These are phyloP conservation scores for Eonycteris spelaea DNA, from an alignment of 2,113 vertebrate genomes.

Conservation along the genomic window DNA sequence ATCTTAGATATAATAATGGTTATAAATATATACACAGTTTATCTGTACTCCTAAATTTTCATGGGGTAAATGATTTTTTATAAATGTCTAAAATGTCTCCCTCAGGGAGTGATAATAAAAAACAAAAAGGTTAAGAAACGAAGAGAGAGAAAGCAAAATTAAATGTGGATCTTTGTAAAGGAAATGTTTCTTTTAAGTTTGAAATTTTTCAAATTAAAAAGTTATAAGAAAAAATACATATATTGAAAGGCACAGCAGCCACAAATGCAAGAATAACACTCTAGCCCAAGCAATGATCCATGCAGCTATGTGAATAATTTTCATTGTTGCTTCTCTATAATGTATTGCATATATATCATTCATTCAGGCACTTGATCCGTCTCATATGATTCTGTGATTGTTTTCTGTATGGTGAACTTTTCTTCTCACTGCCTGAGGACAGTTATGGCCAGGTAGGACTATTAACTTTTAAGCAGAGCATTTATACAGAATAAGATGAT, in stretches of 20 bases:
- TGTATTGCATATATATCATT: neutral
- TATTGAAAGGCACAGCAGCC: neutral
- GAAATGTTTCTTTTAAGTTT: neutral
- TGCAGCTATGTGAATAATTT: neutral
- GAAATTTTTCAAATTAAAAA: constrained; percentile 1
- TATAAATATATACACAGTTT: neutral
- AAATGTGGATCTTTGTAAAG: neutral
- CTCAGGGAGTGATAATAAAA: neutral
- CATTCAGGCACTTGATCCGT: neutral
- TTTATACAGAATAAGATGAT: neutral
- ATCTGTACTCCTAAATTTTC: neutral
- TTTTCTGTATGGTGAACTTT: neutral
- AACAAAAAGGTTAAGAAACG: neutral
- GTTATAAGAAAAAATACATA: neutral
- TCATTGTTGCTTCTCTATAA: neutral
- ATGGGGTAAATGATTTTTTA: neutral
- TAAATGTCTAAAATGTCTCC: neutral
- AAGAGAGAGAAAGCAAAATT: neutral
- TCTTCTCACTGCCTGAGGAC: neutral
- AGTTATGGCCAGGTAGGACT: neutral
- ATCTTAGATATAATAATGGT: neutral
- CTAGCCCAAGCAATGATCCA: neutral
- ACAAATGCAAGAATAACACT: neutral
- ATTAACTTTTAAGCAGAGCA: neutral
- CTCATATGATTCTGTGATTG: neutral